Evolutionary conservation across 2,113 vertebrate species (phyloP).

Genomic region (Onychostoma macrolepis): DNA sequence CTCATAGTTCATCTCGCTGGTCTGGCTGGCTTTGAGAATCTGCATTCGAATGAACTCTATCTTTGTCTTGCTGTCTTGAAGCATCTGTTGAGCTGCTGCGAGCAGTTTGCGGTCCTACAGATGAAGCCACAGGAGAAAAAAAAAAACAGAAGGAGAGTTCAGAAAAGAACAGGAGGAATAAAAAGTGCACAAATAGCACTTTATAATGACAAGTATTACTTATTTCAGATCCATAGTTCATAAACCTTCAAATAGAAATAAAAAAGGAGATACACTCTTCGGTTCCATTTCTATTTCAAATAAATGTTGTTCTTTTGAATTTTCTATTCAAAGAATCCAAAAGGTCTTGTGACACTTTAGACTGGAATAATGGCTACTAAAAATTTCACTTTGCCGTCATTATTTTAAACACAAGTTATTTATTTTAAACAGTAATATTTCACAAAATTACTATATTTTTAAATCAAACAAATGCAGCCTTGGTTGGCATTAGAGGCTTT

Average conservation of each 20-base stretch:
- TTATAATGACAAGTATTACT: neutral
- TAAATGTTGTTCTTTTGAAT: too few species aligned
- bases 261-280: neutral
- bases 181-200: neutral
- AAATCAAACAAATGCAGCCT: too few species aligned
- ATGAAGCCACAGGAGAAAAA: neutral
- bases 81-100: slow-evolving; percentile 96
- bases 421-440: too few species aligned
- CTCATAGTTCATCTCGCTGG: slow-evolving; percentile 92
- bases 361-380: too few species aligned
- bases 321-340: too few species aligned
- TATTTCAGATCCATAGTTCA: neutral
- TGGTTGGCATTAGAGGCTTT: too few species aligned
- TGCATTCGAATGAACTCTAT: slow-evolving; percentile 99
- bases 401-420: too few species aligned
- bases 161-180: neutral
- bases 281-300: neutral
- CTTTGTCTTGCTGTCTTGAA: slow-evolving; percentile 98
- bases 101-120: slow-evolving; percentile 93
- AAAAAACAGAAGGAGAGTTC: neutral
- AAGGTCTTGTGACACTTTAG: too few species aligned
- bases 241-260: neutral
- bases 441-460: too few species aligned
- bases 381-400: too few species aligned
- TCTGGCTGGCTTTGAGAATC: slow-evolving; percentile 96